Evolutionary conservation across 2,113 vertebrate genomes (phyloP).

Genomic region (Gambusia affinis): DNA sequence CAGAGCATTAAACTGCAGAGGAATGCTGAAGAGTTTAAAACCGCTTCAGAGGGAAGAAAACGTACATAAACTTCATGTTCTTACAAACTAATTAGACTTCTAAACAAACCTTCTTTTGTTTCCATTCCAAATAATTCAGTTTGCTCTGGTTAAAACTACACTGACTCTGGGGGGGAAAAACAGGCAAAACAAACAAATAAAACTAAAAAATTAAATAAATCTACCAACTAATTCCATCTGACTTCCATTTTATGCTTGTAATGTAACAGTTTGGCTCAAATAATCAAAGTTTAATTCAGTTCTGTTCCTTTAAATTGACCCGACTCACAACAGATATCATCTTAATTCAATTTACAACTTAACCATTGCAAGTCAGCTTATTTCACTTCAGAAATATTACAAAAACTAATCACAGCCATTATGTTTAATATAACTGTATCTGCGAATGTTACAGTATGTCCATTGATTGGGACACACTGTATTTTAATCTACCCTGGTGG

Average conservation of each 20-base stretch:
- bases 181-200: too few relatives aligned
- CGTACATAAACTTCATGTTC: neutral
- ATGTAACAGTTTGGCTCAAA: neutral
- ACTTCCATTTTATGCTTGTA: neutral
- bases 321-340: neutral
- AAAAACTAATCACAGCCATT: too few relatives aligned
- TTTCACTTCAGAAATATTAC: too few relatives aligned
- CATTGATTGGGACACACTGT: too few relatives aligned
- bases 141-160: too few relatives aligned
- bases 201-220: neutral
- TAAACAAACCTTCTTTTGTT: neutral
- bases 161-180: too few relatives aligned
- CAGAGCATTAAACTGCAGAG: neutral
- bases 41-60: neutral
- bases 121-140: neutral
- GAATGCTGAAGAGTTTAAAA: constrained; percentile 10
- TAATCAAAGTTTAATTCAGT: neutral
- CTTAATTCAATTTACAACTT: too few relatives aligned
- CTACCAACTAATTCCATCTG: neutral
- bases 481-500: too few relatives aligned
- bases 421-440: too few relatives aligned
- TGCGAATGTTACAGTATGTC: too few relatives aligned
- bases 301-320: too few relatives aligned
- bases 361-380: too few relatives aligned
- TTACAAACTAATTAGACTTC: neutral